These are phyloP conservation scores for Pocota personata DNA, from an alignment of 2,888 invertebrate genomes.

Conservation along the genomic window DNA sequence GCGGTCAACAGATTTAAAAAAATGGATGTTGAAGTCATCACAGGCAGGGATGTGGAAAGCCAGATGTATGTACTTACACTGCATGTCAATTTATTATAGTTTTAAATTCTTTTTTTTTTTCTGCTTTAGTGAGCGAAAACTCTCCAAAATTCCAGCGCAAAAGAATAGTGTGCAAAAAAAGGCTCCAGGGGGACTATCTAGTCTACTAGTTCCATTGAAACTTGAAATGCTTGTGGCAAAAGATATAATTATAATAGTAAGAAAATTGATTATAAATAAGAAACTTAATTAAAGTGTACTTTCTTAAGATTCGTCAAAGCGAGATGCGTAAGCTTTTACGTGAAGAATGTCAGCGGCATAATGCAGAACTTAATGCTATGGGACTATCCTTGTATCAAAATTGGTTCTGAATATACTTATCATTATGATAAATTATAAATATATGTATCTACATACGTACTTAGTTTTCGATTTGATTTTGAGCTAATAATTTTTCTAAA, in stretches of 20 bases:
- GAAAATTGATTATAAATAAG: not conserved
- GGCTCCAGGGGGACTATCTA: not conserved
- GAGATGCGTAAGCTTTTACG: constrained; percentile 17
- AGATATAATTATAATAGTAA: not conserved
- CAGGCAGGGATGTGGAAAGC: not conserved
- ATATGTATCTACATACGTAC: too few species aligned
- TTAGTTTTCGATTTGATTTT: too few species aligned
- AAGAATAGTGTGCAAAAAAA: not conserved
- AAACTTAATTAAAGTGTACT: not conserved
- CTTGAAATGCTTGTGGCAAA: constrained; percentile 5
- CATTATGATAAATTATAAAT: too few species aligned
- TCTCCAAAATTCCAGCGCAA: not conserved
- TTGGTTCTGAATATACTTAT: not conserved
- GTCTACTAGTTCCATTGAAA: not conserved
- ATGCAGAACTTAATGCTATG: constrained; percentile 5
- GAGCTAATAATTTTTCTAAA: too few species aligned
- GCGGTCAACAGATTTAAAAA: not conserved
- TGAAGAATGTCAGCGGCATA: constrained; percentile 4
- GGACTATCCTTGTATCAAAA: not conserved
- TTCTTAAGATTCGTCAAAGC: constrained; percentile 11
- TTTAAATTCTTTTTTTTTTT: not conserved
- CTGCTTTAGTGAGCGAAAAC: not conserved
- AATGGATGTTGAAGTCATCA: not conserved
- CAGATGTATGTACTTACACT: not conserved
- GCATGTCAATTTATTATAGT: not conserved